These are phyloP conservation scores for Gnathonemus longibarbis DNA, from an alignment of 2,113 vertebrate species.

Conservation along the genomic window DNA sequence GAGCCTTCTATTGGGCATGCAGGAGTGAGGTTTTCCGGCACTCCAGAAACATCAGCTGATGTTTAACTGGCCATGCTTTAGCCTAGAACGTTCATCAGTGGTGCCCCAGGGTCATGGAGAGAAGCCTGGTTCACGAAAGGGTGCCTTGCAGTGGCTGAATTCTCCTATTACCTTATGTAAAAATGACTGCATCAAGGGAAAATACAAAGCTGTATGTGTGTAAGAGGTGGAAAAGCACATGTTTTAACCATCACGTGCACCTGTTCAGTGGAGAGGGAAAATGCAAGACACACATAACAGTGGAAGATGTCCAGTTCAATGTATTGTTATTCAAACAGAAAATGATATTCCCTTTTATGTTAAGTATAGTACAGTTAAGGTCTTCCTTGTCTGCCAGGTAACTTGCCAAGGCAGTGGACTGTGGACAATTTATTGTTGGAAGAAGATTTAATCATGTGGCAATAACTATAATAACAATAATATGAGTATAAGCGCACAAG, in stretches of 20 bases:
- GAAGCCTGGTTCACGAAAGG: neutral
- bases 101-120: neutral
- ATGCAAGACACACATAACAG: neutral
- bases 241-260: neutral
- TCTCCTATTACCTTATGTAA: neutral
- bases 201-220: neutral
- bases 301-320: slow-evolving; percentile 50
- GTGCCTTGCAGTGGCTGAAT: neutral
- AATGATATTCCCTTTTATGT: slow-evolving; percentile 31
- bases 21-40: neutral
- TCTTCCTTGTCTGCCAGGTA: slow-evolving; percentile 39
- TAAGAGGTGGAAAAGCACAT: neutral
- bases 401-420: slow-evolving; percentile 36
- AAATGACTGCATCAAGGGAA: neutral
- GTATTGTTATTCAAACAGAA: slow-evolving; percentile 37
- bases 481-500: neutral
- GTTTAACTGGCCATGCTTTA: neutral
- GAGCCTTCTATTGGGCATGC: neutral
- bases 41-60: neutral
- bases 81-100: neutral
- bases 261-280: neutral
- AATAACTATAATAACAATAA: neutral
- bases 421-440: slow-evolving; percentile 37
- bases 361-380: slow-evolving; percentile 41
- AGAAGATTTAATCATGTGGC: slow-evolving; percentile 33